These are phyloP conservation scores for Pycnomerus fuliginosus DNA, from an alignment of 2,888 invertebrate species.

Conservation along the genomic window DNA sequence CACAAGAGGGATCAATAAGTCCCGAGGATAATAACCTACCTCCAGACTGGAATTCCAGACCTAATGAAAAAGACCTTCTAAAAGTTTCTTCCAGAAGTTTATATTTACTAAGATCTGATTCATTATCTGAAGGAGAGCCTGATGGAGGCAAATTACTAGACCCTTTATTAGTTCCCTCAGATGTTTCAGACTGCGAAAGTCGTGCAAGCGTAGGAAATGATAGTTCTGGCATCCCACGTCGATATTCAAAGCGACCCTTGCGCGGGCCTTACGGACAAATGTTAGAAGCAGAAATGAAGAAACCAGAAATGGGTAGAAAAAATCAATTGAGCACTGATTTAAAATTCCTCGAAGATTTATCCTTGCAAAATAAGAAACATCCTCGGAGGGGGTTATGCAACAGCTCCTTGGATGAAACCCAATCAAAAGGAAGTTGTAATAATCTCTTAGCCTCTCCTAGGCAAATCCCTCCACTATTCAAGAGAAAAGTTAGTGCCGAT, in stretches of 20 bases:
- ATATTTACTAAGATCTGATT: slow-evolving; percentile 58
- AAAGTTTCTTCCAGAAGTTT: slow-evolving; percentile 32
- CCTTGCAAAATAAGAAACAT: slow-evolving; percentile 34
- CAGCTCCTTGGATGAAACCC: slow-evolving; percentile 59
- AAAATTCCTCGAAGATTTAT: slow-evolving; percentile 56
- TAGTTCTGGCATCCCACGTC: slow-evolving; percentile 58
- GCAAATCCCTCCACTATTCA: slow-evolving; percentile 34
- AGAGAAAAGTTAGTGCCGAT: slow-evolving; percentile 53
- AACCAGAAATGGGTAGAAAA: slow-evolving; percentile 59
- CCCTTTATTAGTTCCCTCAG: slow-evolving; percentile 59
- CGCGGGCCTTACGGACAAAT: slow-evolving; percentile 78
- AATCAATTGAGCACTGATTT: slow-evolving; percentile 60
- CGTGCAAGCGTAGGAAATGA: slow-evolving; percentile 49
- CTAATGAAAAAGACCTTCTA: slow-evolving; percentile 62
- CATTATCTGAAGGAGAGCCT: slow-evolving; percentile 72
- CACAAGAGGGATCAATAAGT: slow-evolving; percentile 49
- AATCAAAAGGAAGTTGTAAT: slow-evolving; percentile 37
- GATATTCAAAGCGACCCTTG: slow-evolving; percentile 74
- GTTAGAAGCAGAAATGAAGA: slow-evolving; percentile 79
- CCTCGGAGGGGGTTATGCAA: slow-evolving; percentile 53
- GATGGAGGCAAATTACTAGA: slow-evolving; percentile 57
- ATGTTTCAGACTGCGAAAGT: slow-evolving; percentile 61
- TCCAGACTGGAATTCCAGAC: slow-evolving; percentile 54
- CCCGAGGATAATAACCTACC: slow-evolving; percentile 48
- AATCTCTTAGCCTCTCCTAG: slow-evolving; percentile 29